Base-by-base conservation (phyloP, 2,113 vertebrate genomes). In the Vulpes vulpes region DNA sequence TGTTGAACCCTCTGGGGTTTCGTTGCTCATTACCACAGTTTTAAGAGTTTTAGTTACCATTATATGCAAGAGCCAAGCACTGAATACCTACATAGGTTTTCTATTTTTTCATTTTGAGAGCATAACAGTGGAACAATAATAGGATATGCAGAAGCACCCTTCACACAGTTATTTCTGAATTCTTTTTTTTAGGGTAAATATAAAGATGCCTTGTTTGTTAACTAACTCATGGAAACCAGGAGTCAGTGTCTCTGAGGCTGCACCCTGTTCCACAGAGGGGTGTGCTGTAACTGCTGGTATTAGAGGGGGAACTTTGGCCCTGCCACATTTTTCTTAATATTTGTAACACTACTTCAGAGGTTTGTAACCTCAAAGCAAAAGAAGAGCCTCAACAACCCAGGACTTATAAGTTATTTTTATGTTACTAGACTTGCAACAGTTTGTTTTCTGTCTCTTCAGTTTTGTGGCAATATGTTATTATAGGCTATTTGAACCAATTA, bases 281-380 rank as follows among this genome's bases (percentile, higher is more conserved):
- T 91, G 51, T 98, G 96, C 96, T 97, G 14, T 96, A 82, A 89
- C 94, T 49, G 32, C 96, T 97, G 95, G 96, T 91, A 73, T 95
- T 88, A 93, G 97, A 98, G 98, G 96, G 98, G 98, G 87, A 96
- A 92, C 73, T 92, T 97, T 91, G 94, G 96, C 97, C 97, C 91
- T 98, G 98, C 96, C 96, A 80, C 98, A 71, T 96, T 96, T 98
- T 98, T 98, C 98, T 96, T 99, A 98, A 97, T 97, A 97, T 99
- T 98, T 98, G 94, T 99, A 99, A 99, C 99, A 99, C 99, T 99
- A 99, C 98, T 98, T 98, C 96, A 97, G 98, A 91, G 98, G 97
- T 97, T 98, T 98, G 69, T 98, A 96, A 98, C 97, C 98, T 98
- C 97, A 97, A 20, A 98, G 67, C 78, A 73, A 94, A 97, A 98